A percentile compares a stretch with the other conserved stretches of the same genome.
phyloP scores from a whole-genome alignment of 2,113 vertebrate species.

The Fregata magnificens region DNA sequence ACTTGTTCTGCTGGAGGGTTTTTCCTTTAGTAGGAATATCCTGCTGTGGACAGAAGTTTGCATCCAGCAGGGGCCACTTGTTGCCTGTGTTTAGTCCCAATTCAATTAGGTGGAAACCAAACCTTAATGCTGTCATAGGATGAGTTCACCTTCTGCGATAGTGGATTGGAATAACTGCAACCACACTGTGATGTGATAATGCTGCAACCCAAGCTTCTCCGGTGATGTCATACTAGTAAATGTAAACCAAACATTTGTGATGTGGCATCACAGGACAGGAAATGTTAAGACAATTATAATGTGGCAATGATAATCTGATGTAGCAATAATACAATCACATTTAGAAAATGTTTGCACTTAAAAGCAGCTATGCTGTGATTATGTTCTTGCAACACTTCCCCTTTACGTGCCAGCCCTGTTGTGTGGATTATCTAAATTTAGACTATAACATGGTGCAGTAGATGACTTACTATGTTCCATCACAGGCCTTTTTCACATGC shows the following conservation, averaged over 20 bases:
- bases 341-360: neutral
- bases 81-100: neutral
- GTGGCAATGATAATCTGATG: neutral
- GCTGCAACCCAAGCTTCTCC: neutral
- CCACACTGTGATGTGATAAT: accelerated
- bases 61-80: slow-evolving; percentile 33
- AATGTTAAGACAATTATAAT: neutral
- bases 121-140: neutral
- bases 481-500: neutral
- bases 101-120: neutral
- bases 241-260: neutral
- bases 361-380: neutral
- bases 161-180: neutral
- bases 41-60: neutral
- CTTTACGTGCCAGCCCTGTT: neutral
- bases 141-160: accelerated
- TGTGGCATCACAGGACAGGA: neutral
- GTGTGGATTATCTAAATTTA: neutral
- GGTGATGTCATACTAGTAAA: neutral
- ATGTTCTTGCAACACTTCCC: neutral
- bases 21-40: neutral
- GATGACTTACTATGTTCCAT: neutral
- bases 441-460: neutral
- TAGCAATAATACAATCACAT: neutral
- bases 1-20: neutral